A percentile compares a stretch with the other conserved stretches of the same genome.
phyloP scores from a whole-genome alignment of 2,113 vertebrate genomes.

The Equus quagga region DNA sequence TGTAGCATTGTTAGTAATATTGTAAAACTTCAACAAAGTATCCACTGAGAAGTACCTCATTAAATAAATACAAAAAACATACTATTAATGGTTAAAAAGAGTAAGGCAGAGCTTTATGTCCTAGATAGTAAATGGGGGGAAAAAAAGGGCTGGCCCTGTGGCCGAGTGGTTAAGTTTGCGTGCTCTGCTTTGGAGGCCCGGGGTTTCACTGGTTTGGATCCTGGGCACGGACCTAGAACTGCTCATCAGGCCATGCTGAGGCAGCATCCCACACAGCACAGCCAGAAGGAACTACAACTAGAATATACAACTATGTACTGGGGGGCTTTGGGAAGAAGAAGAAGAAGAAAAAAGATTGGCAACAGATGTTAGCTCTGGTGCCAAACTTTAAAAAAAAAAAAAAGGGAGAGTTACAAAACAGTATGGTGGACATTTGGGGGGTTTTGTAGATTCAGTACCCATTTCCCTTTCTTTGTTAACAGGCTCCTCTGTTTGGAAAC shows the following conservation, averaged over 20 bases:
- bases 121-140: not conserved
- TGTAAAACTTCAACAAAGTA: not conserved
- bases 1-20: not conserved
- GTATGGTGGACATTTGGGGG: not conserved
- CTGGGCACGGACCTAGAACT: too few species aligned
- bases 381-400: not conserved
- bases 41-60: not conserved
- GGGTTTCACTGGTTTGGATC: too few species aligned
- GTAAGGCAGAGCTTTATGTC: not conserved
- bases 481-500: not conserved
- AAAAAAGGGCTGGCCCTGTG: too few species aligned
- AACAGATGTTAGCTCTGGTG: too few species aligned
- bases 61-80: not conserved
- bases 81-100: constrained; percentile 35
- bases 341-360: too few species aligned
- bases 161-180: too few species aligned
- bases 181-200: too few species aligned
- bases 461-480: not conserved
- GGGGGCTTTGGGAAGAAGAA: too few species aligned
- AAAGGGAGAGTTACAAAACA: not conserved
- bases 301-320: too few species aligned
- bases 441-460: not conserved
- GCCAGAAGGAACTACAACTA: too few species aligned
- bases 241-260: too few species aligned
- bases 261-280: too few species aligned